Base-by-base conservation (phyloP, 2,797 vertebrate species). In the Chlorospingus semifuscus region DNA sequence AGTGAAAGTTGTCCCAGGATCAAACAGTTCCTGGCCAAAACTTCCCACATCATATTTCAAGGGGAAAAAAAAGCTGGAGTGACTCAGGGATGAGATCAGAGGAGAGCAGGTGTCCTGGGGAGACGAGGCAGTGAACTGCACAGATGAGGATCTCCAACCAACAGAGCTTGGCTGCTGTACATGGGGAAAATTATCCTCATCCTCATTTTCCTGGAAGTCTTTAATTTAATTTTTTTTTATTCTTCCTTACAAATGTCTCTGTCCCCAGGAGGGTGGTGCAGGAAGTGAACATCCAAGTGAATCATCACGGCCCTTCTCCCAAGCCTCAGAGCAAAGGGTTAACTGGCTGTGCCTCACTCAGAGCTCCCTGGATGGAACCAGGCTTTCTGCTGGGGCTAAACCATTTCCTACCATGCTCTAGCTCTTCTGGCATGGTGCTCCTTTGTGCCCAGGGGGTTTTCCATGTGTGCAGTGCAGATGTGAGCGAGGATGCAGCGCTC, bases 381-480 rank as follows among this genome's bases (percentile, higher is more conserved):
- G 3, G 23, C n/a, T 71, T 94, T 89, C 93, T 94, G 69, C 94
- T 75, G 89, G 68, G 93, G 71, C 46, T 61, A 29, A 94, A 24
- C 76, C 49, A 44, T 83, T 78, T 63, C 93, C 59, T 59, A 24
- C 37, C 46, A 4, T 0, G 47, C 85, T 83, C 75, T 37, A 72
- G 87, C 83, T 93, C 83, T 47, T 27, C 37, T 86, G 65, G 70
- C 47, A 8, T 32, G 9, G 46, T 55, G 64, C 32, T 91, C 47
- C 30, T 64, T 63, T 29, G 52, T 84, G 80, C 94, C 39, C 46
- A 12, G n/a, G 49, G 24, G 63, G 83, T 92, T 95, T 69, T 70
- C 59, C 94, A 90, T 71, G 93, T 93, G 83, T 71, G 42, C 9
- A 8, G 93, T 81, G 78, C 96, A 97, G 97, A 94, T 96, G 96